Conservation (phyloP, 2,113 vertebrate species). For the Phrynosoma platyrhinos region DNA sequence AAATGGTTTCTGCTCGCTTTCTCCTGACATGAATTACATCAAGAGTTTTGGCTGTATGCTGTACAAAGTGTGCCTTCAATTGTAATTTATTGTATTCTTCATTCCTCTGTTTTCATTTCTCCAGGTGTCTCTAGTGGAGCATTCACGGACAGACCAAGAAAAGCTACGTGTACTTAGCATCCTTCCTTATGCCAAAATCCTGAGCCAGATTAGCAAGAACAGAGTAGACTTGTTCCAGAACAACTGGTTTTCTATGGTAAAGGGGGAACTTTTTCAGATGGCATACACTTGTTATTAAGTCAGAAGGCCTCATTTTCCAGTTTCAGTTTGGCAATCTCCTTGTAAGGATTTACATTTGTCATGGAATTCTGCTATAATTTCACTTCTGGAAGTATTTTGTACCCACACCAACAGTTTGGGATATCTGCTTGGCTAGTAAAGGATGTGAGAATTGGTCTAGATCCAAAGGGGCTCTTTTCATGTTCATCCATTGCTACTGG, state of each 20-base stretch:
- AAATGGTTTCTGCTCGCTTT: background rate
- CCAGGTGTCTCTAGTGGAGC: slow-evolving; percentile 78
- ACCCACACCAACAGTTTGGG: background rate
- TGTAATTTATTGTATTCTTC: background rate
- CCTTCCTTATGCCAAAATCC: slow-evolving; percentile 82
- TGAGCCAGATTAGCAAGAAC: slow-evolving; percentile 76
- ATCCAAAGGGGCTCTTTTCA: too few species aligned
- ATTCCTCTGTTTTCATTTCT: slow-evolving; percentile 38
- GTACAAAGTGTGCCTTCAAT: background rate
- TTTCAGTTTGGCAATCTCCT: background rate
- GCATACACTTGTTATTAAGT: background rate
- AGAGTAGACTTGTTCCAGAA: slow-evolving; percentile 71
- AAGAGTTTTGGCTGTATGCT: background rate
- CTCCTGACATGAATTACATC: background rate
- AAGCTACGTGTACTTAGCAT: slow-evolving; percentile 82
- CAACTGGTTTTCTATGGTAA: slow-evolving; percentile 83
- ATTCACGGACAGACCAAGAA: slow-evolving; percentile 75
- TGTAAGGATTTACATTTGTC: background rate
- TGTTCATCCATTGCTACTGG: background rate
- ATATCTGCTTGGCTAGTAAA: too few species aligned
- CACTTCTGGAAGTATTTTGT: background rate
- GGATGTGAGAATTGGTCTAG: too few species aligned
- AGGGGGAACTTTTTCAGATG: background rate
- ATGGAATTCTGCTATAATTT: background rate
- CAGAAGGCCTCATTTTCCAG: background rate